phyloP scores from a whole-genome alignment of 2,113 vertebrate genomes.

The Buteo buteo region DNA sequence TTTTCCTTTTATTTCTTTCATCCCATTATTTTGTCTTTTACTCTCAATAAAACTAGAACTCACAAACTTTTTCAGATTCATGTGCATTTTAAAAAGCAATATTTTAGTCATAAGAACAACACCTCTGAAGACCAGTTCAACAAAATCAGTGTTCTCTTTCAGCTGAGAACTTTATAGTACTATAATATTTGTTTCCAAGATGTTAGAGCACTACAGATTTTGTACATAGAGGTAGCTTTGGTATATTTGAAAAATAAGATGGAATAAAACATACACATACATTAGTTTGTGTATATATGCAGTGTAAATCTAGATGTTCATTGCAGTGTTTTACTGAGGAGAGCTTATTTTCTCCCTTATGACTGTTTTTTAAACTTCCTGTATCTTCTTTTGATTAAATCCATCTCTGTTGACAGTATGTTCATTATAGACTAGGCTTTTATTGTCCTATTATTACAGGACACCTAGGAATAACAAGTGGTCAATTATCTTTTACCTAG shows the following conservation, averaged over 20 bases:
- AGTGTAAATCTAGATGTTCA: neutral
- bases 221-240: neutral
- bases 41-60: neutral
- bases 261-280: neutral
- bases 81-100: neutral
- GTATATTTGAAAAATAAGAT: neutral
- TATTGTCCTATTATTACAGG: neutral
- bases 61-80: neutral
- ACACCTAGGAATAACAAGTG: neutral
- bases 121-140: neutral
- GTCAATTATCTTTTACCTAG: constrained; percentile 5
- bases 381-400: neutral
- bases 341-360: neutral
- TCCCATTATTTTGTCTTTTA: neutral
- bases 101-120: neutral
- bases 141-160: neutral
- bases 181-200: neutral
- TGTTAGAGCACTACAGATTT: neutral
- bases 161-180: neutral
- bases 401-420: neutral
- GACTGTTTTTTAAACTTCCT: neutral
- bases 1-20: neutral
- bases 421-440: neutral
- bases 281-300: neutral
- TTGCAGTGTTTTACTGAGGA: neutral